A percentile compares a stretch with the other conserved stretches of the same genome.
These are phyloP conservation scores for Tetramorium alpestre DNA, from an alignment of 1,140 invertebrate genomes.

Conservation along the genomic window DNA sequence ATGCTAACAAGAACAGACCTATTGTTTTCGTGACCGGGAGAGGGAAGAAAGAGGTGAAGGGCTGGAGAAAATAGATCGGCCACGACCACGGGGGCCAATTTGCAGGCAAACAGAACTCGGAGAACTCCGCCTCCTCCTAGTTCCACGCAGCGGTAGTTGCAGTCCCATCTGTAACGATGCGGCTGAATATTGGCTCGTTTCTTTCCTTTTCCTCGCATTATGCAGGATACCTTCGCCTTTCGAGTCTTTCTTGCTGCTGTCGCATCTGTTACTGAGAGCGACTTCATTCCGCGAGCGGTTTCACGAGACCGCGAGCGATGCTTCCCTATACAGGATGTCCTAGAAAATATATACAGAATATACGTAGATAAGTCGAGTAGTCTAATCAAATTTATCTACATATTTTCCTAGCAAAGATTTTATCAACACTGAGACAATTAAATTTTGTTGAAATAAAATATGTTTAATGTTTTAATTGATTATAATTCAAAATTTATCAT, in stretches of 20 bases:
- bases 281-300: constrained; percentile 27
- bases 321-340: background rate
- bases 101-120: constrained; percentile 38
- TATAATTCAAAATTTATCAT: background rate
- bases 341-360: background rate
- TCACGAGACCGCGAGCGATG: constrained; percentile 4
- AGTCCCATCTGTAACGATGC: constrained; percentile 38
- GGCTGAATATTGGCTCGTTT: constrained; percentile 41
- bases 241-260: constrained; percentile 37
- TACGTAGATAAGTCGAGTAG: background rate
- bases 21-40: constrained; percentile 24
- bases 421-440: background rate
- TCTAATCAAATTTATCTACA: background rate
- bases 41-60: background rate
- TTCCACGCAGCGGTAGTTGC: constrained; percentile 12
- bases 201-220: constrained; percentile 25
- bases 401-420: background rate
- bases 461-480: background rate
- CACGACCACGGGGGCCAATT: constrained; percentile 30
- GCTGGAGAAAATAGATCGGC: constrained; percentile 42
- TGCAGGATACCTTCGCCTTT: constrained; percentile 40
- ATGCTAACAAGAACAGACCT: constrained; percentile 18
- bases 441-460: background rate
- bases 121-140: background rate
- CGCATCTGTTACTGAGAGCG: constrained; percentile 34